phyloP scores from a whole-genome alignment of 2,888 invertebrate species.

The Corbicula japonica region DNA sequence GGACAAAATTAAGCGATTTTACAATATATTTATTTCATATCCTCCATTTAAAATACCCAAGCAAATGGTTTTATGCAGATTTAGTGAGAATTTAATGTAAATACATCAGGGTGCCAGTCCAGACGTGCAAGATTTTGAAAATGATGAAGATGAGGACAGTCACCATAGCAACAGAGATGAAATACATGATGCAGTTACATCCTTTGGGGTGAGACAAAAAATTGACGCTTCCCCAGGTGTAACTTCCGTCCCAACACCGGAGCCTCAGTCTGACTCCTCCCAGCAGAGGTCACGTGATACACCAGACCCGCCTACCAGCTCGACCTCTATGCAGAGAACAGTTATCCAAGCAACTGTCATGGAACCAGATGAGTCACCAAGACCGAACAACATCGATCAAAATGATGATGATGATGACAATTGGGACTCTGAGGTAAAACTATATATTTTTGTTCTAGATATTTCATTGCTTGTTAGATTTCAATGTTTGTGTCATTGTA shows the following conservation, averaged over 20 bases:
- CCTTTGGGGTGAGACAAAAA: conserved; percentile 37
- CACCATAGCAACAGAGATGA: conserved; percentile 55
- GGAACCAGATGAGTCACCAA: conserved; percentile 34
- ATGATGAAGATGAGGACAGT: conserved; percentile 66
- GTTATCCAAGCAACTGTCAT: conserved; percentile 45
- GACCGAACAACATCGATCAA: conserved; percentile 30
- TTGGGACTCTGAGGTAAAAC: conserved; percentile 80
- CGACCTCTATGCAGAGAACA: conserved; percentile 51
- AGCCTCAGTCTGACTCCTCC: conserved; percentile 49
- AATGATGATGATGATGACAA: conserved; percentile 60
- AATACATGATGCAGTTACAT: conserved; percentile 53
- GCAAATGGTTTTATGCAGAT: too few species aligned
- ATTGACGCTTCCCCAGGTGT: conserved; percentile 11
- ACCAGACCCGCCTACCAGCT: conserved; percentile 52
- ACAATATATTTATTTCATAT: too few species aligned
- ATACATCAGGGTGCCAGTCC: conserved; percentile 44
- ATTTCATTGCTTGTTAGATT: too few species aligned
- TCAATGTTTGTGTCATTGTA: too few species aligned
- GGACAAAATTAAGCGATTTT: too few species aligned
- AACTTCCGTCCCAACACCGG: conserved; percentile 43
- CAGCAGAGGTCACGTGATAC: conserved; percentile 51
- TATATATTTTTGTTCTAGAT: too few species aligned
- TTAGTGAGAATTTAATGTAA: too few species aligned
- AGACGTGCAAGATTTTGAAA: conserved; percentile 42
- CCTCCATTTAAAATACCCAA: too few species aligned